A percentile compares a stretch with the other conserved stretches of the same genome.
Conservation (phyloP, 2,797 vertebrate species). For the Eulemur rubriventer region DNA sequence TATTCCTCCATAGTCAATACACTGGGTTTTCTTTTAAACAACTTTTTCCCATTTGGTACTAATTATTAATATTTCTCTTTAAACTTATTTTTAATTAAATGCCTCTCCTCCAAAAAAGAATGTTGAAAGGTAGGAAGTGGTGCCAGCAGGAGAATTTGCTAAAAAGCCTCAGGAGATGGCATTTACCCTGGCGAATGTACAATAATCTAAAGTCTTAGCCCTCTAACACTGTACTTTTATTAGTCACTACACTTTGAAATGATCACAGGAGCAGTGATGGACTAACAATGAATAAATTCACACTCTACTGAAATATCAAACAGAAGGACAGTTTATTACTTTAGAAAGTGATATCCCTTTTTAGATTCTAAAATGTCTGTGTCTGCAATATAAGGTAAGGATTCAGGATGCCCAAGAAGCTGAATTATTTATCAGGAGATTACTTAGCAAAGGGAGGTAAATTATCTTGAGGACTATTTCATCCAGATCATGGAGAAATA, state of each 20-base stretch:
- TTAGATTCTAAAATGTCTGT: constrained; percentile 36
- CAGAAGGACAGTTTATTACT: constrained; percentile 27
- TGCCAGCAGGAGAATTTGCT: not conserved
- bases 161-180: not conserved
- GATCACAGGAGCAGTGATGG: constrained; percentile 4
- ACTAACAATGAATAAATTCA: constrained; percentile 28
- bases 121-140: not conserved
- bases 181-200: not conserved
- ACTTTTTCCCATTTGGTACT: not conserved
- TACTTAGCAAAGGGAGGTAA: constrained; percentile 63
- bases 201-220: not conserved
- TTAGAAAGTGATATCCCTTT: constrained; percentile 44
- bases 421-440: constrained; percentile 72
- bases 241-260: not conserved
- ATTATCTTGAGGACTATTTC: constrained; percentile 50
- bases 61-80: constrained; percentile 19
- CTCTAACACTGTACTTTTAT: not conserved
- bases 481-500: not conserved
- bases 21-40: not conserved
- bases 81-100: constrained; percentile 25
- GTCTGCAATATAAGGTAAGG: constrained; percentile 18
- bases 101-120: not conserved
- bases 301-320: not conserved
- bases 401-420: constrained; percentile 43
- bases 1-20: not conserved